Conservation (phyloP, 2,797 vertebrate species). For the Muscicapa comitata region DNA sequence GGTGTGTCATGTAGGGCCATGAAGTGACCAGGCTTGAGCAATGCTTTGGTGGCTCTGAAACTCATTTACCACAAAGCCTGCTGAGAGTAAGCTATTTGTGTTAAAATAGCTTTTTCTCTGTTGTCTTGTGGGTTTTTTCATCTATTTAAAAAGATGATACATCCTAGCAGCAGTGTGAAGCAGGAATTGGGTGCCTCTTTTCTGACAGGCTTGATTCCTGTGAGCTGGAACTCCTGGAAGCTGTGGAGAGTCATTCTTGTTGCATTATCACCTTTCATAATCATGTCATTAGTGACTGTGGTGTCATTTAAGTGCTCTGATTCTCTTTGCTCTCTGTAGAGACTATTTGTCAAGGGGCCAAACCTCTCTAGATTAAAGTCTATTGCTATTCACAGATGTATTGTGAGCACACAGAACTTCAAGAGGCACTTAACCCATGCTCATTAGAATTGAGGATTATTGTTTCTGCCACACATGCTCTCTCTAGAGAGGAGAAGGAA, state of each 20-base stretch:
- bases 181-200: background rate
- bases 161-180: background rate
- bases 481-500: background rate
- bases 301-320: conserved; percentile 44
- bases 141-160: background rate
- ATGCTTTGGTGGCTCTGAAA: background rate
- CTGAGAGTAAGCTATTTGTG: background rate
- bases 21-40: background rate
- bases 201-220: background rate
- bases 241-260: conserved; percentile 21
- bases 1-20: background rate
- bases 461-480: background rate
- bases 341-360: conserved; percentile 14
- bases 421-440: conserved; percentile 25
- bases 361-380: conserved; percentile 2
- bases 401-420: background rate
- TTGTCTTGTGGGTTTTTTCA: background rate
- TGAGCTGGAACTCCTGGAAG: conserved; percentile 29
- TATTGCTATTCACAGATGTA: background rate
- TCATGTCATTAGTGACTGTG: conserved; percentile 38
- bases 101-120: background rate
- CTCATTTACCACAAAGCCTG: background rate
- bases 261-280: conserved; percentile 61
- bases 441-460: background rate
- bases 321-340: conserved; percentile 37